A percentile compares a stretch with the other conserved stretches of the same genome.
Conservation (phyloP, 2,113 vertebrate genomes). For the Bettongia penicillata region DNA sequence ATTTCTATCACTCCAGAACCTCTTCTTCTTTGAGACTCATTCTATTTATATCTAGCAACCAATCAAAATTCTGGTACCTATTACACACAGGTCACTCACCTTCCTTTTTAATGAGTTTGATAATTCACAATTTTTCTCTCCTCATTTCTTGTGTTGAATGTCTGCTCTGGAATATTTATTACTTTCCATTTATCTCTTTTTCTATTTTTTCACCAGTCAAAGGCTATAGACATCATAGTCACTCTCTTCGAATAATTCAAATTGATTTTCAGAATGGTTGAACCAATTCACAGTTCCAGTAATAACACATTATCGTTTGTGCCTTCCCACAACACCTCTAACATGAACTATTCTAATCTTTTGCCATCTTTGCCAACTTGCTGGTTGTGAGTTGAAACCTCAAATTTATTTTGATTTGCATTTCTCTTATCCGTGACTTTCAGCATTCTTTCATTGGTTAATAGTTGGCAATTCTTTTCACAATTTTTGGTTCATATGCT, state of each 20-base stretch:
- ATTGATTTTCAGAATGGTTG: neutral
- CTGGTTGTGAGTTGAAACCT: neutral
- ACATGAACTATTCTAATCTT: neutral
- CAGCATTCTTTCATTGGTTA: neutral
- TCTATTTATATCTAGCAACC: neutral
- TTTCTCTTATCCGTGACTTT: neutral
- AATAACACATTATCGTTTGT: neutral
- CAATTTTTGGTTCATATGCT: neutral
- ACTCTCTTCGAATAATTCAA: neutral
- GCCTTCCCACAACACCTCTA: neutral
- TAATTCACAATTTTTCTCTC: too few species aligned
- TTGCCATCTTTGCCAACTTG: neutral
- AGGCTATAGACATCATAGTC: neutral
- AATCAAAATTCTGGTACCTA: neutral
- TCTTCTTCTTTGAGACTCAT: neutral
- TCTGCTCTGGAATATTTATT: neutral
- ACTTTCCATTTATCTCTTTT: neutral
- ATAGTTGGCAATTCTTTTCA: neutral
- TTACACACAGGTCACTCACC: neutral
- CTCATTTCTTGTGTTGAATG: neutral
- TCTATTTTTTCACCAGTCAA: neutral
- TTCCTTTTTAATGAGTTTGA: neutral
- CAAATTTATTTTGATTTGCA: neutral
- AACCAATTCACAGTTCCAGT: neutral
- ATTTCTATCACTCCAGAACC: neutral